Evolutionary conservation across 2,888 invertebrate genomes (phyloP), one percentile per base, ranked within the genome.

Genomic region (Hyles lineata): DNA sequence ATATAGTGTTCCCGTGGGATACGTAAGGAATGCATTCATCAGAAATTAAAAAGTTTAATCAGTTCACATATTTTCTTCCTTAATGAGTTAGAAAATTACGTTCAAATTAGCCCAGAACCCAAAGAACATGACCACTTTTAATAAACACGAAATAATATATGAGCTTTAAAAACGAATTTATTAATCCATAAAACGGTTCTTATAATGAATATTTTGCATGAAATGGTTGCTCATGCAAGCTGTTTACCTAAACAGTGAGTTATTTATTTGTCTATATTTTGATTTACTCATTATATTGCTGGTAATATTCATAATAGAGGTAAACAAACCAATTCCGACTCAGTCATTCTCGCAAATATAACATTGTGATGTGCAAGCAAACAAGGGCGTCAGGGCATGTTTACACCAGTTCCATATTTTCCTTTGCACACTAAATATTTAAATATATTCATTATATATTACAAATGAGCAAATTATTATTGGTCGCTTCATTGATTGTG

Each of bases 281-380:
- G 17, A 62, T 32, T 55, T 55, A 55, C 19, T 7, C 29, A 15
- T 25, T 25, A 29, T 17, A 15, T 29, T 25, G 50, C 52, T 52
- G 29, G 32, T 60, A 79, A 62, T 71, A 62, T 52, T 61, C 52
- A 29, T 32, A 21, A 52, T 32, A 71, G 62, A 61, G 29, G 62
- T 9, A 71, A 50, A 52, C 62, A 32, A 62, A 62, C 71, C 50
- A 52, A 71, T 71, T 71, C 29, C 50, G 52, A 61, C 62, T 62
- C 62, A 71, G 52, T 23, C 62, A 61, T 25, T 62, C 29, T 52
- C 2, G 29, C 85, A 90, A 88, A 91, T 89, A 90, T 79, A 81
- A 87, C 86, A 89, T 90, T 91, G 92, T 89, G 89, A 90, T 85
- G 88, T 90, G 89, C 87, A 88, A 85, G 88, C 87, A 89, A 90